Conservation (phyloP, 1,140 invertebrate genomes). For the Harpegnathos saltator region DNA sequence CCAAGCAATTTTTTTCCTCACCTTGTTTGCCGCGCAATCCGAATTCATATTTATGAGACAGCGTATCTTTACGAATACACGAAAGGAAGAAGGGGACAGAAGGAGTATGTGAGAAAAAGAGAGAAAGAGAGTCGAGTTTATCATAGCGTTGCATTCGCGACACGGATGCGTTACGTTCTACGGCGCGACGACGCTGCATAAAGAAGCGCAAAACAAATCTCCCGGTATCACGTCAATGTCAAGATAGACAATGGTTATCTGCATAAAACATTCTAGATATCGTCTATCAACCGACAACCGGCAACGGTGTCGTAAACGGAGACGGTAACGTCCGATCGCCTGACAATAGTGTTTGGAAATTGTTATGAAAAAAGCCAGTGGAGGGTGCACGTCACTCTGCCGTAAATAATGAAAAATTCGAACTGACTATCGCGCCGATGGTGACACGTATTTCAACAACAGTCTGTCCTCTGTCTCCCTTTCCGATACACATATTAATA, state of each 20-base stretch:
- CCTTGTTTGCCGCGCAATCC: constrained; percentile 37
- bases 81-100: constrained; percentile 2
- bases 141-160: constrained; percentile 52
- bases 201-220: constrained; percentile 72
- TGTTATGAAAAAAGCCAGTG: constrained; percentile 64
- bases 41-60: constrained; percentile 62
- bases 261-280: constrained; percentile 77
- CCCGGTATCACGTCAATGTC: constrained; percentile 75
- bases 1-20: neutral
- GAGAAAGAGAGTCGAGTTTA: constrained; percentile 39
- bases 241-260: constrained; percentile 77
- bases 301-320: constrained; percentile 44
- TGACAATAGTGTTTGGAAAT: constrained; percentile 66
- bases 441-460: neutral
- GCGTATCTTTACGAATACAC: constrained; percentile 47
- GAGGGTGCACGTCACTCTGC: constrained; percentile 51
- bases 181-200: constrained; percentile 26
- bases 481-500: neutral
- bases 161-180: constrained; percentile 40
- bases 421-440: neutral
- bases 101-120: too few relatives aligned
- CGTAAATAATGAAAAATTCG: constrained; percentile 25
- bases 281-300: constrained; percentile 66
- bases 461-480: neutral
- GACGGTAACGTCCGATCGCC: constrained; percentile 57